phyloP scores from a whole-genome alignment of 2,797 vertebrate species.

The Myotis daubentonii region DNA sequence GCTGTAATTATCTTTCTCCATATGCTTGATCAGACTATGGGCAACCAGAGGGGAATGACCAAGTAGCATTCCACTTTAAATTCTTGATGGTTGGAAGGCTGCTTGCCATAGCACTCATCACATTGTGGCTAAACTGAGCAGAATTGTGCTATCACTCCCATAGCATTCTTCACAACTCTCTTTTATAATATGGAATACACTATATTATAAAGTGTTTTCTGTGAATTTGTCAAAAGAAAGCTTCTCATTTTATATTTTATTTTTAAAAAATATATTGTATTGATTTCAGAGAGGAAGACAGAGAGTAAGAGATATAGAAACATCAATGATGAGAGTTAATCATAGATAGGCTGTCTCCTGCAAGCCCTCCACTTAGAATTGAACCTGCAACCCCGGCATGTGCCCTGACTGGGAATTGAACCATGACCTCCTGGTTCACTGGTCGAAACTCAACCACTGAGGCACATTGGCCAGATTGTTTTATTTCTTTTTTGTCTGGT shows the following conservation, averaged over 20 bases:
- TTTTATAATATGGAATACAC: neutral
- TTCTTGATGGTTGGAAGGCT: neutral
- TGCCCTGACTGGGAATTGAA: too few species aligned
- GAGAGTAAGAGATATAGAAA: too few species aligned
- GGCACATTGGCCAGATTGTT: neutral
- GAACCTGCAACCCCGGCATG: too few species aligned
- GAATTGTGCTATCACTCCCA: neutral
- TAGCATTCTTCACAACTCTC: neutral
- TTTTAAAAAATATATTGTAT: neutral
- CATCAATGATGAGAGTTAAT: too few species aligned
- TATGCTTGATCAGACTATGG: neutral
- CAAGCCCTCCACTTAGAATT: too few species aligned
- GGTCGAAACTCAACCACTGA: too few species aligned
- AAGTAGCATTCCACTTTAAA: neutral
- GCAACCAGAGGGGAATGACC: neutral
- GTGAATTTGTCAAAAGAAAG: neutral
- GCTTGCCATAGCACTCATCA: neutral
- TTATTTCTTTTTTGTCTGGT: neutral
- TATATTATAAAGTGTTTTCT: neutral
- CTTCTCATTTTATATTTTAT: neutral
- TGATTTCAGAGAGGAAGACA: too few species aligned
- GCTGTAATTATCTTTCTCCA: neutral
- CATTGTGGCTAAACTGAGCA: neutral
- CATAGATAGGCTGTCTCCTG: too few species aligned
- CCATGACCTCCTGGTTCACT: too few species aligned